Conservation (phyloP, 2,113 vertebrate species). For the Phycodurus eques region DNA sequence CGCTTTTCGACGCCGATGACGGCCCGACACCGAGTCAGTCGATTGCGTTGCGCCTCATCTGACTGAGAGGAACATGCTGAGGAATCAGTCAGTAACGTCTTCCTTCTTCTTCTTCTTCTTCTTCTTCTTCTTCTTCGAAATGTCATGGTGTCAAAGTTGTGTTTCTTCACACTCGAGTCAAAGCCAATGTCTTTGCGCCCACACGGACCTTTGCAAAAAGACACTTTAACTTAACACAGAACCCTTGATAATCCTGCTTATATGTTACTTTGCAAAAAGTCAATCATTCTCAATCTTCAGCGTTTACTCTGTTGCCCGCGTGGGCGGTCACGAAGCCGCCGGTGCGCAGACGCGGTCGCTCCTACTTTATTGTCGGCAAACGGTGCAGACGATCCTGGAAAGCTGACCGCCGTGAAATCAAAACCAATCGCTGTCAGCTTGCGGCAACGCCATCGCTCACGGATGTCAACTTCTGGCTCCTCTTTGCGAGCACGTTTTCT, state of each 20-base stretch:
- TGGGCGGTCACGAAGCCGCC: too few species aligned
- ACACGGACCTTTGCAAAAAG: conserved; percentile 32
- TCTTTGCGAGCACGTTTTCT: conserved; percentile 17
- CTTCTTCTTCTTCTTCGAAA: too few species aligned
- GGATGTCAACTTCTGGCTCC: conserved; percentile 3
- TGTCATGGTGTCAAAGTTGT: too few species aligned
- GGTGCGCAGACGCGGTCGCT: conserved; percentile 16
- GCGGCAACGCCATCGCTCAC: conserved; percentile 23
- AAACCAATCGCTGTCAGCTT: conserved; percentile 24
- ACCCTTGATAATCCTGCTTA: neutral
- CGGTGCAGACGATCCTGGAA: conserved; percentile 46
- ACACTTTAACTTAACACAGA: neutral
- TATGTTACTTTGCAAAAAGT: conserved; percentile 16
- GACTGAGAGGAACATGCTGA: too few species aligned
- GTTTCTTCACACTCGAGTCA: too few species aligned
- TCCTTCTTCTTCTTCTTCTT: too few species aligned
- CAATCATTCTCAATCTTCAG: conserved; percentile 27
- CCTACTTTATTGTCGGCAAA: conserved; percentile 13
- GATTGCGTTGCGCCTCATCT: too few species aligned
- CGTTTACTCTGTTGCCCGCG: too few species aligned
- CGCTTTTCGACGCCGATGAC: too few species aligned
- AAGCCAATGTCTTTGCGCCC: conserved; percentile 18
- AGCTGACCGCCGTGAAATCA: conserved; percentile 31
- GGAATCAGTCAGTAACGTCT: too few species aligned
- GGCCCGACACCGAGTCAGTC: too few species aligned